Conservation (phyloP, 1,140 invertebrate genomes). For the Ganaspis sp. region DNA sequence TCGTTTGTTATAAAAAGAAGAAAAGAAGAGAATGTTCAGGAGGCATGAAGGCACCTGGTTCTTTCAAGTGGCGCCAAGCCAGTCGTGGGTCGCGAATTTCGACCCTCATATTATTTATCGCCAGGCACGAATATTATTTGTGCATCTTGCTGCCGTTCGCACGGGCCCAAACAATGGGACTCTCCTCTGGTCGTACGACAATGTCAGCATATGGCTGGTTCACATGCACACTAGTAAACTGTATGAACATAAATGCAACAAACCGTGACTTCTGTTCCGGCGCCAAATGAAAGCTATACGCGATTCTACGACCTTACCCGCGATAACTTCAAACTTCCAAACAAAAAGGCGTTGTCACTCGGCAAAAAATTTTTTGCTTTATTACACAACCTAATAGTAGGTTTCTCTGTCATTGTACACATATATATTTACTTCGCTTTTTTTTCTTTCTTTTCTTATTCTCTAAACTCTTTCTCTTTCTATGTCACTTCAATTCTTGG, state of each 20-base stretch:
- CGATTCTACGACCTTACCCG: constrained; percentile 35
- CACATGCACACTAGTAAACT: constrained; percentile 49
- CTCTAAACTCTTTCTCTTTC: not conserved
- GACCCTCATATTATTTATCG: constrained; percentile 49
- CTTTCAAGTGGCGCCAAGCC: constrained; percentile 38
- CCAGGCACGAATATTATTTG: constrained; percentile 51
- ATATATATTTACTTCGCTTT: not conserved
- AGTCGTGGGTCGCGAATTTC: constrained; percentile 44
- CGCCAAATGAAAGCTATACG: constrained; percentile 53
- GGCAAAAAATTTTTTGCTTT: not conserved
- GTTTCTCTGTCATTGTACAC: too few species aligned
- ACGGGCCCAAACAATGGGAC: constrained; percentile 61
- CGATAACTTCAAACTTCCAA: constrained; percentile 37
- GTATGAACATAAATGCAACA: constrained; percentile 51
- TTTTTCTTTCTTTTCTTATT: too few species aligned
- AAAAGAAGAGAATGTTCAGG: not conserved
- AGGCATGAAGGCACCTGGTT: constrained; percentile 36
- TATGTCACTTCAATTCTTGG: too few species aligned
- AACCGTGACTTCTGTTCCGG: constrained; percentile 67
- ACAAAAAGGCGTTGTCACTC: constrained; percentile 27
- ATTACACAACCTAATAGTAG: not conserved
- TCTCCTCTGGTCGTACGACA: constrained; percentile 54
- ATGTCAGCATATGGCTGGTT: constrained; percentile 61
- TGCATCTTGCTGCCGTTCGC: constrained; percentile 51
- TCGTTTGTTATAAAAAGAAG: constrained; percentile 2